Base-by-base conservation (phyloP, 2,888 invertebrate species). In the Torymus aiolomorphi region DNA sequence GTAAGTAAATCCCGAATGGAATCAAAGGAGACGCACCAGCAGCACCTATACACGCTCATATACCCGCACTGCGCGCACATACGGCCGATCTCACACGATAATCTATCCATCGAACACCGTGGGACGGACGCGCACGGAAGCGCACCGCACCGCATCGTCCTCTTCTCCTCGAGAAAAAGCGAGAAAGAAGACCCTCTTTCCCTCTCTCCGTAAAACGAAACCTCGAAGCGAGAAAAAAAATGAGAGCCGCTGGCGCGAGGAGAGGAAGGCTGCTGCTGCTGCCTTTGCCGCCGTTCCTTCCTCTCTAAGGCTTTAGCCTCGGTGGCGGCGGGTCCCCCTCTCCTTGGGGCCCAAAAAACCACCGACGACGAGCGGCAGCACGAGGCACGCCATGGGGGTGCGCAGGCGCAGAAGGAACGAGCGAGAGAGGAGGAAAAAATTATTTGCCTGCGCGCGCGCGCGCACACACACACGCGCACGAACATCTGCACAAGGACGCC, bases 361-460 rank as follows among this genome's bases (percentile, higher is more conserved):
- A 86, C 75, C 84, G 83, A 83, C 83, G 70, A 80, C 78, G 87
- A 31, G 85, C 86, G 86, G 56, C 62, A 61, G 65, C 87, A 87
- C 87, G 86, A 87, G 77, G 87, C 85, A 85, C 87, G 84, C 87
- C 88, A 87, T 86, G 86, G 88, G 89, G 89, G 88, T 86, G 87
- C 86, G 83, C 82, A 82, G 52, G 49, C 57, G 54, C 20, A 31
- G 31, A 31, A 20, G 20, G 31, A 31, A 31, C 31, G 31, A 31
- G 2, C 31, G 31, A 31, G 8, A 3, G 49, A 49, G 56, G 24
- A 56, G 54, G 71, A 59, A 70, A 67, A 75, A 80, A 75, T 78
- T 78, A 78, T 80, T 80, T 62, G 80, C 78, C 70, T 75, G 80
- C 72, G 70, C 63, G 51, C 61, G 42, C 14, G 31, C 52, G 12